Base-by-base conservation (phyloP, 2,888 invertebrate species). In the Trachelus stipa region DNA sequence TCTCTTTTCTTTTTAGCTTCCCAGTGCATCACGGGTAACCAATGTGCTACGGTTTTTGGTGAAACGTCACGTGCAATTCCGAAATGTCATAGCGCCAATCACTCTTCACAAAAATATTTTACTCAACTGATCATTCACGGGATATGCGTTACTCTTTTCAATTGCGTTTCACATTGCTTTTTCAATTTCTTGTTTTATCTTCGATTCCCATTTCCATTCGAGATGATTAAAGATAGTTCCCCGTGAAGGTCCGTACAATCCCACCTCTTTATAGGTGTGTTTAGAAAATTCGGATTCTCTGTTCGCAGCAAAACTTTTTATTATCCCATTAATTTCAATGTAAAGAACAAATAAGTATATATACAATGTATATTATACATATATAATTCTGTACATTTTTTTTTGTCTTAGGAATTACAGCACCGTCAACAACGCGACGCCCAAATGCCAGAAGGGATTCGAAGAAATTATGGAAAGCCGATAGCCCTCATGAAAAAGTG, bases 401-500 rank as follows among this genome's bases (percentile, higher is more conserved):
- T 4, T 23, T 56, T 56, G 56, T 9, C 23, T 1, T 85, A 91
- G 91, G 81, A 79, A 86, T 88, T 80, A 84, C 87, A 35, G 86
- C 84, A 79, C 87, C 88, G 31, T 85, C 85, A 35, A 87, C 89
- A 56, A 89, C 89, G 69, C 86, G 87, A 23, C 87, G 82, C 76
- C 88, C 91, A 4, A 88, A 85, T 82, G 82, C 86, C 40, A 83
- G 90, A 78, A 85, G 90, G 33, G 90, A 90, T 75, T 88, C 89
- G 77, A 90, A 89, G 81, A 90, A 89, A 78, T 79, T 84, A 4
- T 88, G 90, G 90, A 87, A 86, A 73, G 81, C 84, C 75, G 88
- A 90, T 84, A 85, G 85, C 75, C 84, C 81, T 23, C 84, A 88
- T 79, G 88, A 89, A 68, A 90, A 89, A 78, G 88, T 89, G 76